These are phyloP conservation scores for Microchrysa polita DNA, from an alignment of 2,888 invertebrate species.

Conservation along the genomic window DNA sequence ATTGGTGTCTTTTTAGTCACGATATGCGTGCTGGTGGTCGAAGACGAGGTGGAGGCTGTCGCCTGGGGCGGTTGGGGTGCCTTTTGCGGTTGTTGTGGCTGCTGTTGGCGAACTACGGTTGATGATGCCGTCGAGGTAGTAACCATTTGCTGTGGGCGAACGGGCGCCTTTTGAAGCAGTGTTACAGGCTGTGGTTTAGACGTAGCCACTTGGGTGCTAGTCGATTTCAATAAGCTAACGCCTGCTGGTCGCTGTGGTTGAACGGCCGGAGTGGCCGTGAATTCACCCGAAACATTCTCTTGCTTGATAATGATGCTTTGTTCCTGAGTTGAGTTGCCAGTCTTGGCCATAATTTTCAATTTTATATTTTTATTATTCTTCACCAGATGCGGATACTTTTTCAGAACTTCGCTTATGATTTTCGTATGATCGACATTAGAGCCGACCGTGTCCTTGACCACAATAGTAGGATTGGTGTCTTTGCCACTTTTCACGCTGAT, in stretches of 20 bases:
- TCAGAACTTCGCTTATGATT: constrained; percentile 86
- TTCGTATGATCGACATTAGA: constrained; percentile 78
- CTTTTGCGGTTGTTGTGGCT: constrained; percentile 30
- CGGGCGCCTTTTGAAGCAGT: background rate
- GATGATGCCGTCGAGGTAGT: background rate
- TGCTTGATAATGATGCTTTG: constrained; percentile 58
- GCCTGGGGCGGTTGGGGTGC: constrained; percentile 46
- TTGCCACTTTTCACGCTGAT: constrained; percentile 61
- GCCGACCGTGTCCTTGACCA: constrained; percentile 61
- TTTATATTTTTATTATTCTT: constrained; percentile 89
- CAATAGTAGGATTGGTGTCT: constrained; percentile 62
- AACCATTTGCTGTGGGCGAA: background rate
- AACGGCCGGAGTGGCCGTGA: background rate
- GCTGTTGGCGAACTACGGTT: background rate
- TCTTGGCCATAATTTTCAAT: constrained; percentile 80
- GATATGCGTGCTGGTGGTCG: constrained; percentile 10
- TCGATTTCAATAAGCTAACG: background rate
- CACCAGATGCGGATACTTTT: constrained; percentile 88
- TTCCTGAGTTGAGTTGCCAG: constrained; percentile 49
- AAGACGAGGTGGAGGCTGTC: constrained; percentile 16
- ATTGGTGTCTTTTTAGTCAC: constrained; percentile 19
- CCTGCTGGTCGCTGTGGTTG: background rate
- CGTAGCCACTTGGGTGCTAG: background rate
- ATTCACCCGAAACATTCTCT: constrained; percentile 46
- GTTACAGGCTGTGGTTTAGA: background rate